A percentile compares a stretch with the other conserved stretches of the same genome.
phyloP scores from a whole-genome alignment of 1,140 invertebrate species.

The Aphelinus atriplicis region DNA sequence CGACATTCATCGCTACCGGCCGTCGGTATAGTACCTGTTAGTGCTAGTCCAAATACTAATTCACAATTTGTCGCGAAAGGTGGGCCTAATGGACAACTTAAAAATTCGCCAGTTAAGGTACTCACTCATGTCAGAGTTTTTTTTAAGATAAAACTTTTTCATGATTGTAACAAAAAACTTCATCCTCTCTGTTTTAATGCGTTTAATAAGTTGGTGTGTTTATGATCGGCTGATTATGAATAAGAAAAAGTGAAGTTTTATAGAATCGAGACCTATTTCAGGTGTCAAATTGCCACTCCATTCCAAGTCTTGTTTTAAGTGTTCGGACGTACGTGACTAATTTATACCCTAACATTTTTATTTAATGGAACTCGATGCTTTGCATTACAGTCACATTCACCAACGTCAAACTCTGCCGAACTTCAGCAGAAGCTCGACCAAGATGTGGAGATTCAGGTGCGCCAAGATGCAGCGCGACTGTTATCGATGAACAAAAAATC shows the following conservation, averaged over 20 bases:
- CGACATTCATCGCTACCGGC: slow-evolving; percentile 24
- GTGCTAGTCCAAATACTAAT: slow-evolving; percentile 58
- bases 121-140: too few relatives aligned
- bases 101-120: slow-evolving; percentile 58
- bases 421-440: slow-evolving; percentile 45
- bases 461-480: slow-evolving; percentile 46
- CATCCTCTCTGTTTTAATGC: not conserved
- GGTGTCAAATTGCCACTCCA: too few relatives aligned
- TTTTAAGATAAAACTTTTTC: too few relatives aligned
- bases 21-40: slow-evolving; percentile 51
- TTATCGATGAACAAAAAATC: slow-evolving; percentile 46
- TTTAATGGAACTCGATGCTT: too few relatives aligned
- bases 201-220: too few relatives aligned
- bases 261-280: too few relatives aligned
- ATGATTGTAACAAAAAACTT: not conserved
- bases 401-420: slow-evolving; percentile 35
- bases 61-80: slow-evolving; percentile 54
- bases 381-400: too few relatives aligned
- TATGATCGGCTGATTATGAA: too few relatives aligned
- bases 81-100: slow-evolving; percentile 59
- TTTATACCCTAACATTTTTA: too few relatives aligned
- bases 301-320: too few relatives aligned
- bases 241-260: too few relatives aligned
- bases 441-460: slow-evolving; percentile 49
- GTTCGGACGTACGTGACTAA: too few relatives aligned